phyloP scores from a whole-genome alignment of 23 tunicate genomes.

The Trididemnum clinides region DNA sequence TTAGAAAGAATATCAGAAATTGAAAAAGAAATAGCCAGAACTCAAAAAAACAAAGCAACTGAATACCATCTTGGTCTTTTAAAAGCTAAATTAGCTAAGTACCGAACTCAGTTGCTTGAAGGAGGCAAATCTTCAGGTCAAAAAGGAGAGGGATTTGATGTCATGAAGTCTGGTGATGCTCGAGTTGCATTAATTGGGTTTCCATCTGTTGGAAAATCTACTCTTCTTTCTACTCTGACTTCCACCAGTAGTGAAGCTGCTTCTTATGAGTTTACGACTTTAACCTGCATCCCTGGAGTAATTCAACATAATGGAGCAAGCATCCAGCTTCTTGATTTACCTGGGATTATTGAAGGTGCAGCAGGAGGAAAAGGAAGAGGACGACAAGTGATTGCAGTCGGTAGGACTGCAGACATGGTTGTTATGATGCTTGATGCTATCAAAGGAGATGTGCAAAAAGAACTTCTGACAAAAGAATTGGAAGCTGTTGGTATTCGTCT shows the following conservation, averaged over 20 bases:
- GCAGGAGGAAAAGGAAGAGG: slow-evolving; percentile 99
- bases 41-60: slow-evolving; percentile 98
- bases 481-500: slow-evolving; percentile 98
- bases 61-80: slow-evolving; percentile 96
- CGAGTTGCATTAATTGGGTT: slow-evolving; percentile 96
- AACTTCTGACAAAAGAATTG: slow-evolving; percentile 80
- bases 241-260: slow-evolving; percentile 81
- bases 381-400: slow-evolving; percentile 94
- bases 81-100: slow-evolving; percentile 97
- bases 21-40: slow-evolving; percentile 86
- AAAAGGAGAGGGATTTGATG: slow-evolving; percentile 99
- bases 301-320: slow-evolving; percentile 97
- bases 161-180: slow-evolving; percentile 99
- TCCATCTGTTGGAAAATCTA: slow-evolving; percentile 99
- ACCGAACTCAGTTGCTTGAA: slow-evolving; percentile 89
- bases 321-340: slow-evolving; percentile 97
- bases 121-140: slow-evolving; percentile 76
- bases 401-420: slow-evolving; percentile 94
- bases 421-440: slow-evolving; percentile 97
- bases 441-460: slow-evolving; percentile 90
- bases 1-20: slow-evolving; percentile 93
- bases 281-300: slow-evolving; percentile 98
- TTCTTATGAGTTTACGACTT: slow-evolving; percentile 97
- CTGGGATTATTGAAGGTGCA: slow-evolving; percentile 99
- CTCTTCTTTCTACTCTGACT: slow-evolving; percentile 86